Base-by-base conservation (phyloP, 2,888 invertebrate genomes). In the Cryptocheilus praepositus region DNA sequence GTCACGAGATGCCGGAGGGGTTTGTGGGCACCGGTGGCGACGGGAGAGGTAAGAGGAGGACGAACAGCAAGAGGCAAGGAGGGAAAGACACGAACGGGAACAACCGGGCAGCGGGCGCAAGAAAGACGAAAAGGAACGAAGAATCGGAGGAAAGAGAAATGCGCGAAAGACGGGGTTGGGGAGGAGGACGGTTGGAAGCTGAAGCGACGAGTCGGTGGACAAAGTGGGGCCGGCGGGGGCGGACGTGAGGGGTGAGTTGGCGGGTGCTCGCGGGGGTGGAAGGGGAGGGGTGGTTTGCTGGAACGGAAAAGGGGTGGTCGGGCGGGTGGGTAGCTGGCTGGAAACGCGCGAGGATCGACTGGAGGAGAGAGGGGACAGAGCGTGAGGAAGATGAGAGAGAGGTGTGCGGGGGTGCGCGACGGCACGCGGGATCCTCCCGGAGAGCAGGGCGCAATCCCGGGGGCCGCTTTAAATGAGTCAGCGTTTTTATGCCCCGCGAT, bases 391-490 rank as follows among this genome's bases (percentile, higher is more conserved):
- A 36, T 60, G 55, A 28, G 46, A 43, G 57, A 28, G 54, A 36
- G 21, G 46, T 43, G 2, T 61, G 62, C 51, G 67, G 63, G 16
- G 36, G 43, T 25, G 22, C 22, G 55, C 55, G 55, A 16, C 55
- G 58, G 81, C 82, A 82, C 82, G 81, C 81, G 81, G 80, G 78
- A 77, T 73, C 83, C 81, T 78, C 72, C 36, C 36, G 36, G 74
- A 78, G 57, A 79, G 77, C 74, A 66, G 76, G 74, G 76, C 81
- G 83, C 86, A 87, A 88, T 88, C 87, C 87, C 87, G 85, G 85
- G 87, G 85, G 87, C 85, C 84, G 88, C 83, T 87, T 88, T 88
- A 89, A 89, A 89, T 88, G 88, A 89, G 88, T 89, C 88, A 89
- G 88, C 88, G 87, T 87, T 89, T 89, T 89, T 88, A 88, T 88